Base-by-base conservation (phyloP, 2,113 vertebrate species). In the Lampris incognitus region DNA sequence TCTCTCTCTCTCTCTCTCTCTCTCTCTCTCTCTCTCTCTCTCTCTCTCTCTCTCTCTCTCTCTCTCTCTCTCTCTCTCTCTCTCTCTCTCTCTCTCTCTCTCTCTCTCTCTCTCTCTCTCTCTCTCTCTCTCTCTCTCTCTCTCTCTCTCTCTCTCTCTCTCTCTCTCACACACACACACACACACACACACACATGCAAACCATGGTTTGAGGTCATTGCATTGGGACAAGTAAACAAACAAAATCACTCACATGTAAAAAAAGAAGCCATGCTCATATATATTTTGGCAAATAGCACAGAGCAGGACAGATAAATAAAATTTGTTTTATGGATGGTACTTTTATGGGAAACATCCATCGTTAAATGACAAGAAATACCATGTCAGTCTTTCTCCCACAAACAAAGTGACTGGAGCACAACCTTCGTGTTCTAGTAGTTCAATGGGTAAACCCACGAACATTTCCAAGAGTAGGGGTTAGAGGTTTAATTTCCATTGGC, bases 131-230 rank as follows among this genome's bases (percentile, higher is more conserved):
- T 24, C 24, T 24, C 24, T 24, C 24, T 24, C 24, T 24, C 24
- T 24, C 24, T 24, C 24, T 24, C 24, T 24, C 24, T 24, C 24
- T 24, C 24, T 24, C 24, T 24, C 24, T 44, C 48, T 63, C 11
- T 60, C 44, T 71, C 46, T 50, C 36, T 61, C 49, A 11, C 50
- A 74, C 55, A 54, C 60, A 37, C 65, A 67, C 72, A 50, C 9
- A 58, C 55, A 60, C 72, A 63, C 48, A 66, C 41, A 75, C 52
- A 72, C 65, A 76, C 42, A 72, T 38, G 59, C 52, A 74, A 24
- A 50, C 7, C 51, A 51, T 41, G 58, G 38, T 40, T 59, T 59
- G n/a, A 37, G 56, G 56, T 54, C 9, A 54, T 13, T 54, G 51
- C 51, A 54, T 54, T 4, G 51, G 13, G 51, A 11, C 48, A 54